Conservation (phyloP, 37 sponge, comb jelly and placozoan genomes). For the Agelas oroides region DNA sequence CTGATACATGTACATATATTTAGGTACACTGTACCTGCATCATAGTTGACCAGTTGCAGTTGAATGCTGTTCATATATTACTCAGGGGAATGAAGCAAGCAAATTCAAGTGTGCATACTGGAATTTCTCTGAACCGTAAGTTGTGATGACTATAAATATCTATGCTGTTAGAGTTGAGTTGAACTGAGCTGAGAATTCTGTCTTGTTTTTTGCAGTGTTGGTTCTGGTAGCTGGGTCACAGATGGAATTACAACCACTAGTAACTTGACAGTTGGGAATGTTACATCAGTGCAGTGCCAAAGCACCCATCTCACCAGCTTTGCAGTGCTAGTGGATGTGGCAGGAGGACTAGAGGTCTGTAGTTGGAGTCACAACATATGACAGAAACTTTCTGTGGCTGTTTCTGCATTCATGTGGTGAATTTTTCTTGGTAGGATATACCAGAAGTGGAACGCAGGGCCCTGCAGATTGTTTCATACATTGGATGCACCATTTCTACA, state of each 20-base stretch:
- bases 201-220: not conserved
- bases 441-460: slow-evolving; percentile 6
- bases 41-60: too few species aligned
- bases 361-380: too few species aligned
- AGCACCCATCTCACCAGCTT: slow-evolving; percentile 67
- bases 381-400: too few species aligned
- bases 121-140: slow-evolving; percentile 1
- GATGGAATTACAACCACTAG: slow-evolving; percentile 17
- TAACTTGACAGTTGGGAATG: not conserved
- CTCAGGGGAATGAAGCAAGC: too few species aligned
- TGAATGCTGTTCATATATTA: too few species aligned
- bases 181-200: not conserved
- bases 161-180: too few species aligned
- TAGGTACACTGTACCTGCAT: too few species aligned
- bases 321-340: slow-evolving; percentile 77
- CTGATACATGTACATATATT: not conserved
- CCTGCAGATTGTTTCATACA: slow-evolving; percentile 51
- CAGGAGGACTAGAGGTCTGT: slow-evolving; percentile 29
- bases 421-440: not conserved
- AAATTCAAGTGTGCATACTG: not conserved
- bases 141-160: too few species aligned
- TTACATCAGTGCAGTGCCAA: slow-evolving; percentile 19
- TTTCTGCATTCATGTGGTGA: too few species aligned
- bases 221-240: slow-evolving; percentile 47
- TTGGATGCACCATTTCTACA: slow-evolving; percentile 67